Percentiles rank a stretch among this genome's conserved stretches.
These are phyloP conservation scores for Antedon mediterranea DNA, from an alignment of 53 echinoderm and acorn worm species.

Conservation along the genomic window DNA sequence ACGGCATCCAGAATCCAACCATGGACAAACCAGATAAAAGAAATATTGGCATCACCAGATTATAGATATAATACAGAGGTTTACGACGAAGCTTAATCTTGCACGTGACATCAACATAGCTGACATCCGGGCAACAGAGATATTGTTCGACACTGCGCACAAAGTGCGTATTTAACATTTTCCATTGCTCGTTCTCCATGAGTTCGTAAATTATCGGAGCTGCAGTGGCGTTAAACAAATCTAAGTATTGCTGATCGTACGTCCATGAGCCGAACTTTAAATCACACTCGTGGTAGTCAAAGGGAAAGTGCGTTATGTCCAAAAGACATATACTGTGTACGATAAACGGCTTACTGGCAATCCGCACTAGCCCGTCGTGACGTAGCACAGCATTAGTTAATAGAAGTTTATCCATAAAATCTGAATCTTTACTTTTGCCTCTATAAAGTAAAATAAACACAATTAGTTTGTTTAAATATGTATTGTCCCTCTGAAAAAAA, in stretches of 20 bases:
- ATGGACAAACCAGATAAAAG: constrained; percentile 83
- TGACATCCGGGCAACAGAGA: constrained; percentile 49
- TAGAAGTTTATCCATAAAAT: not conserved
- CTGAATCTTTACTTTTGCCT: no score
- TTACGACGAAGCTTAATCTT: constrained; percentile 54
- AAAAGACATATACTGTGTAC: constrained; percentile 81
- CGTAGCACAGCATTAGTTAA: constrained; percentile 52
- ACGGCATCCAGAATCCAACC: constrained; percentile 98
- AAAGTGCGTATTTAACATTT: constrained; percentile 43
- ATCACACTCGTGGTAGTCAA: constrained; percentile 62
- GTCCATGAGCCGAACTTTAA: constrained; percentile 96
- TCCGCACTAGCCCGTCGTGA: constrained; percentile 42
- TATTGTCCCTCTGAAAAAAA: no score
- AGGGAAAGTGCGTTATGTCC: constrained; percentile 69
- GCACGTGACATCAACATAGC: constrained; percentile 78
- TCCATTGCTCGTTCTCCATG: constrained; percentile 73
- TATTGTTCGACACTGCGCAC: constrained; percentile 44
- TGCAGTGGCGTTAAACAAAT: constrained; percentile 49
- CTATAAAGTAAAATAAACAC: not conserved
- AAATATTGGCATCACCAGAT: constrained; percentile 88
- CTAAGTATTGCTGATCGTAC: constrained; percentile 41
- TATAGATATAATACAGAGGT: constrained; percentile 93
- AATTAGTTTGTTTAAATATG: no score
- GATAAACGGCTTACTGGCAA: constrained; percentile 73
- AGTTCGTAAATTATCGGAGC: constrained; percentile 36